Evolutionary conservation across 2,113 vertebrate genomes (phyloP).

Genomic region (Oostethus manadensis): DNA sequence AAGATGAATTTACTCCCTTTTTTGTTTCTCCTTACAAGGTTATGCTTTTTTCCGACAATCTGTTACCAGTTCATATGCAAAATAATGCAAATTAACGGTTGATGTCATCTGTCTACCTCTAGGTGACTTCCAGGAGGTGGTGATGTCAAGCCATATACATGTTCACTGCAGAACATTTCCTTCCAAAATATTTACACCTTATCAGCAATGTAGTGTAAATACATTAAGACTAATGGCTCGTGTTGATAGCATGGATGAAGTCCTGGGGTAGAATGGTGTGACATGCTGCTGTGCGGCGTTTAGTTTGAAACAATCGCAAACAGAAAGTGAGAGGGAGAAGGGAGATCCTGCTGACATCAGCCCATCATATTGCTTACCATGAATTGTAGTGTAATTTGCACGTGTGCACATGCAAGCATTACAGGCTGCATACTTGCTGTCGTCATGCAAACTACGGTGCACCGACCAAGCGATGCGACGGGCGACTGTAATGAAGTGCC

Average conservation of each 20-base stretch:
- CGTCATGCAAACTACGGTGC: background rate
- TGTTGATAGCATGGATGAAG: slow-evolving; percentile 57
- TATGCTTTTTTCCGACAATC: no score
- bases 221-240: slow-evolving; percentile 29
- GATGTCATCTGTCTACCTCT: no score
- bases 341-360: no score
- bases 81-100: no score
- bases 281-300: slow-evolving; percentile 52
- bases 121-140: no score
- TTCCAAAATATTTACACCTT: no score
- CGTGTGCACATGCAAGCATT: slow-evolving; percentile 4
- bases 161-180: no score
- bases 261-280: slow-evolving; percentile 50
- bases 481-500: slow-evolving; percentile 14
- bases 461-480: background rate
- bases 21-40: no score
- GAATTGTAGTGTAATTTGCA: background rate
- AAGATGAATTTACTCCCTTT: no score
- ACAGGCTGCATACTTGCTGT: slow-evolving; percentile 2
- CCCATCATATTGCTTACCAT: no score
- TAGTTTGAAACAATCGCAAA: slow-evolving; percentile 49
- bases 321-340: background rate
- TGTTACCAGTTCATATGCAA: no score
- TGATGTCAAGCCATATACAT: no score
- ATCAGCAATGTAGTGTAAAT: slow-evolving; percentile 34